Conservation (phyloP, 2,113 vertebrate genomes). For the Brachypteracias leptosomus region DNA sequence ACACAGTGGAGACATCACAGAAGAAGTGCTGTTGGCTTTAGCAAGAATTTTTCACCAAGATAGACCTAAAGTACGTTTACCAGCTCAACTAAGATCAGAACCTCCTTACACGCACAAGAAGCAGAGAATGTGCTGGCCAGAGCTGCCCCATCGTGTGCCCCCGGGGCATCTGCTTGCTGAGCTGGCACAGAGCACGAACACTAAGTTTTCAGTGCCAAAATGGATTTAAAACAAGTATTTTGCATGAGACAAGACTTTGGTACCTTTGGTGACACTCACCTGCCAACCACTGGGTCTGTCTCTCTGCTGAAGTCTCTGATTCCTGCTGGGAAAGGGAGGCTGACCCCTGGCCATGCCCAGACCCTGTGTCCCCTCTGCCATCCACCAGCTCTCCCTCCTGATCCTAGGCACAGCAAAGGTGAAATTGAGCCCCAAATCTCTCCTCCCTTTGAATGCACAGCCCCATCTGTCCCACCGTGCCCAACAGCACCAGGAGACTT, state of each 20-base stretch:
- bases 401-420: not conserved
- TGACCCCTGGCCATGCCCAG: not conserved
- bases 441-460: not conserved
- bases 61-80: not conserved
- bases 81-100: not conserved
- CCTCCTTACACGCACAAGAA: not conserved
- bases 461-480: not conserved
- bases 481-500: accelerated
- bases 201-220: not conserved
- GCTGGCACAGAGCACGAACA: not conserved
- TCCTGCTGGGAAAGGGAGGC: not conserved
- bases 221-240: not conserved
- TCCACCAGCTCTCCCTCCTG: not conserved
- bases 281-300: not conserved
- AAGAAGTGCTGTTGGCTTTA: not conserved
- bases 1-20: not conserved
- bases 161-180: not conserved
- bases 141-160: not conserved
- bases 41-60: not conserved
- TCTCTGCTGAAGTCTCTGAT: accelerated
- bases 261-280: not conserved
- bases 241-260: not conserved
- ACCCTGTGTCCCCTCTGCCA: not conserved
- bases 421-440: not conserved
- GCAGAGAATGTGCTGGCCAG: not conserved